These are phyloP conservation scores for Mythimna pallens DNA, from an alignment of 2,888 invertebrate genomes.

Conservation along the genomic window DNA sequence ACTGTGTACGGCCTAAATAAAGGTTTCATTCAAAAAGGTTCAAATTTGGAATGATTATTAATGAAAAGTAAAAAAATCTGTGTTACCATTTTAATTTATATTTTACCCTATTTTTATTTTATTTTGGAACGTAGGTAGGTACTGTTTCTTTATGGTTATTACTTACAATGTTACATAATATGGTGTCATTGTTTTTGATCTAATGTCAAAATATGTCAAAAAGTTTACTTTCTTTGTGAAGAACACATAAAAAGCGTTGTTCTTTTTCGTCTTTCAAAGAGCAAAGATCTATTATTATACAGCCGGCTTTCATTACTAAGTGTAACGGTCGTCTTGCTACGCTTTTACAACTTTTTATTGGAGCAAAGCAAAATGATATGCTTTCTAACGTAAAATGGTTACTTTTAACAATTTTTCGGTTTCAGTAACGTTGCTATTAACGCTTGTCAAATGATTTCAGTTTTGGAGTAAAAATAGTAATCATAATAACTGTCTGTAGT, in stretches of 20 bases:
- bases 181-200: neutral
- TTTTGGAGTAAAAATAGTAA: slow-evolving; percentile 17
- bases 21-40: neutral
- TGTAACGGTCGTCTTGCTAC: slow-evolving; percentile 76
- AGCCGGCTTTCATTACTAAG: slow-evolving; percentile 68
- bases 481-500: slow-evolving; percentile 1
- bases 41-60: neutral
- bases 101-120: neutral
- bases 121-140: neutral
- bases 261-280: slow-evolving; percentile 66
- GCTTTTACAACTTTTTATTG: slow-evolving; percentile 82
- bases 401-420: slow-evolving; percentile 52
- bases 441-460: slow-evolving; percentile 22
- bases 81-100: neutral
- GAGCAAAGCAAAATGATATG: slow-evolving; percentile 84
- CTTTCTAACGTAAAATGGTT: slow-evolving; percentile 79
- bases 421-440: slow-evolving; percentile 30
- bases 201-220: slow-evolving; percentile 13
- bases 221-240: slow-evolving; percentile 49
- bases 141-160: neutral
- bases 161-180: no score
- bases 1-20: neutral
- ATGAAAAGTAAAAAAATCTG: neutral
- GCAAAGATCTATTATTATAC: slow-evolving; percentile 64
- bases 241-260: slow-evolving; percentile 45